Base-by-base conservation (phyloP, 2,888 invertebrate species). In the Sicus ferrugineus region DNA sequence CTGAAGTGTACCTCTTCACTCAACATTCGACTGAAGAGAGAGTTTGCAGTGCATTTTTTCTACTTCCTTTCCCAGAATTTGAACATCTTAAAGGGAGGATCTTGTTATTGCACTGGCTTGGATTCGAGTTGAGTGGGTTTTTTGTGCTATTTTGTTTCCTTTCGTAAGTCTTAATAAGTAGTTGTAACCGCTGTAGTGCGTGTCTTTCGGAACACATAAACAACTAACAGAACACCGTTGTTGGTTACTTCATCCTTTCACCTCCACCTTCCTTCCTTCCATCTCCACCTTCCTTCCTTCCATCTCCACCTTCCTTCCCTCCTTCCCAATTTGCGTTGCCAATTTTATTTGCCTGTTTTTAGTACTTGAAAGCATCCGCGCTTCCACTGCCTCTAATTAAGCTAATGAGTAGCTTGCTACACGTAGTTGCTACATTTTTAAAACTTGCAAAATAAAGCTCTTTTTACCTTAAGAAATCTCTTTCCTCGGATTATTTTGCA, bases 331-430 rank as follows among this genome's bases (percentile, higher is more conserved):
- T 4, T 16, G n/a, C 3, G 42, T 9, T 16, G 16, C 42, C 54
- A 54, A 54, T 54, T 54, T 28, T 28, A 14, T 54, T 54, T 28
- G 14, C 28, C 54, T 3, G 26, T 54, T 54, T 54, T 54, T 54
- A 16, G 14, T 7, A 26, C 54, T 54, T 50, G 28, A 26, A 23
- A 64, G 23, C 61, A 23, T 26, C 26, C 61, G 61, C 6, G 14
- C 16, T 31, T 34, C 52, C 23, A 23, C 23, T 65, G 16, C 52
- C 38, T 65, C 52, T 65, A 54, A 65, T 65, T 65, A 65, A 54
- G 54, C 65, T 65, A 65, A 65, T 54, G 65, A 65, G 23, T 26
- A 54, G 26, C n/a, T n/a, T n/a, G n/a, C 14, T 54, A 14, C 28
- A 26, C 9, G 1, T 54, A 2, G 26, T 54, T 28, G 26, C 14